Evolutionary conservation across 2,888 invertebrate species (phyloP), one percentile per base, ranked within the genome.

Genomic region (Megalurothrips usitatus): DNA sequence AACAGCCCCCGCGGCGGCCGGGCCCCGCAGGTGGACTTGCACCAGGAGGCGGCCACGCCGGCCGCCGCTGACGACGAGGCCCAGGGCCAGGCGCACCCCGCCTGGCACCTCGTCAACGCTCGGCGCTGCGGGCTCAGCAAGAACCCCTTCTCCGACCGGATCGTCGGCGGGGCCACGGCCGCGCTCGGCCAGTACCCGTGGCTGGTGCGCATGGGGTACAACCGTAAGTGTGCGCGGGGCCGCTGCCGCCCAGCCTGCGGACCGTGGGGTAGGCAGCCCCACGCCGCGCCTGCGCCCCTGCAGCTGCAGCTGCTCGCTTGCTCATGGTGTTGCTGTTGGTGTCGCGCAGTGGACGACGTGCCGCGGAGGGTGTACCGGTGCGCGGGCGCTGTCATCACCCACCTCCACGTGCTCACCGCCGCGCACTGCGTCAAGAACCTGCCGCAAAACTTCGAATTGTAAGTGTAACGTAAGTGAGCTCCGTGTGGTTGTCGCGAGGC

Each of bases 121-220:
- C 86, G 88, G 0, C 58, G 75, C 23, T 92, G 92, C 83, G 92
- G 92, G 0, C 88, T 89, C 80, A 89, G 89, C 81, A 88, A 87
- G 14, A 85, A 88, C 0, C 91, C 91, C 84, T 81, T 75, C 23
- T 23, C 68, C 23, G 68, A 82, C 68, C 88, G 92, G 79, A 92
- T 92, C 84, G 90, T 92, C 52, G 92, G 92, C 0, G 92, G 92
- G 0, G 84, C 86, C 49, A 88, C 89, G 80, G 92, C 92, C 0
- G 86, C 87, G 0, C 85, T 92, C 6, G 92, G 91, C 0, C 90
- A 91, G 84, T 92, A 90, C 85, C 92, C 92, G 1, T 92, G 92
- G 92, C 88, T 92, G 34, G 89, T 87, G 0, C 87, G 91, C 26
- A 87, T 92, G 12, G 92, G 91, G 81, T 91, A 91, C 84, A 75